phyloP scores from a whole-genome alignment of 2,797 vertebrate species.

The Centropyge bicolor region DNA sequence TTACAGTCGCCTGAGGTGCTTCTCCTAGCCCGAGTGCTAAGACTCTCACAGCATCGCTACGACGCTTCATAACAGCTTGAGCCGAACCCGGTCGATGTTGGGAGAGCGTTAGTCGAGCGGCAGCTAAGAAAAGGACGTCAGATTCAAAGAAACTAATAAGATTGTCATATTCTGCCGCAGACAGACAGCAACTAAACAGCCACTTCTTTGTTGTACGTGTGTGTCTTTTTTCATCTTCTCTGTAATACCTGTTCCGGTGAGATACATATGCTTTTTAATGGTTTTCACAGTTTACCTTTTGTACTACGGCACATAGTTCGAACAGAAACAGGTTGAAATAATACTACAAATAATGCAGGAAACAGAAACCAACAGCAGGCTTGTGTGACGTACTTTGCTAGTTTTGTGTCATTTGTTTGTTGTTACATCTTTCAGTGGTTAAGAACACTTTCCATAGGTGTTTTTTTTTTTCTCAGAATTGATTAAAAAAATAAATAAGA shows the following conservation, averaged over 20 bases:
- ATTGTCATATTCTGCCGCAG: constrained; percentile 98
- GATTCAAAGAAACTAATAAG: constrained; percentile 95
- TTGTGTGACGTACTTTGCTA: constrained; percentile 80
- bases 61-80: constrained; percentile 30
- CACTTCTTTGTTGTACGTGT: constrained; percentile 72
- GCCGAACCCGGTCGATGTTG: constrained; percentile 46
- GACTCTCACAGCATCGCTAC: constrained; percentile 63
- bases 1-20: constrained; percentile 92
- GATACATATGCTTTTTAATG: constrained; percentile 79
- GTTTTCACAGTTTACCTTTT: constrained; percentile 92
- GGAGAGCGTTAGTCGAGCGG: constrained; percentile 59
- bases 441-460: constrained; percentile 94
- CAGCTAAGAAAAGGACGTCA: constrained; percentile 88
- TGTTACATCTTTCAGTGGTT: constrained; percentile 90
- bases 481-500: constrained; percentile 93
- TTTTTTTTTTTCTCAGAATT: constrained; percentile 82
- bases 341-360: constrained; percentile 64
- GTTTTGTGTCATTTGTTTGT: constrained; percentile 80
- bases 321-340: constrained; percentile 71
- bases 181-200: constrained; percentile 91
- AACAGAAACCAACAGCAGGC: constrained; percentile 83
- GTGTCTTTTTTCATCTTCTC: constrained; percentile 50
- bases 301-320: constrained; percentile 87
- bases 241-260: constrained; percentile 83
- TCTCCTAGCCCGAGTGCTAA: constrained; percentile 71